phyloP scores from a whole-genome alignment of 2,797 vertebrate genomes.

The Erpetoichthys calabaricus region DNA sequence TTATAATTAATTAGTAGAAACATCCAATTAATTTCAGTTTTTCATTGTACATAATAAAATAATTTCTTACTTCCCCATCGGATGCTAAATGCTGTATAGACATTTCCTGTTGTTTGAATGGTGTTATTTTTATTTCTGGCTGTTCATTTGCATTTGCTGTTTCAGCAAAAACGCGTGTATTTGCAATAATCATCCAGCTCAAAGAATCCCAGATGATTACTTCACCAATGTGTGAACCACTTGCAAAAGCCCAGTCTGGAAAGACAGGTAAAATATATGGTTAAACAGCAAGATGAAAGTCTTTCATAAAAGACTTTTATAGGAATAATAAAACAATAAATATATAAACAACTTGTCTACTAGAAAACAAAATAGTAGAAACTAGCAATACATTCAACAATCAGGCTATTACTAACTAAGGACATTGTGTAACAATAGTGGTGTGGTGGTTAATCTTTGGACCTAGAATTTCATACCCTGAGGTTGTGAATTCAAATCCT shows the following conservation, averaged over 20 bases:
- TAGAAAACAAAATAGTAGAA: no score
- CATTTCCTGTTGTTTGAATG: conserved; percentile 67
- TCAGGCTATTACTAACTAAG: no score
- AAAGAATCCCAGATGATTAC: conserved; percentile 77
- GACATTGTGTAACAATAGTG: no score
- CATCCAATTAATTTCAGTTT: no score
- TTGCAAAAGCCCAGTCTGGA: conserved; percentile 68
- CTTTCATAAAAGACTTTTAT: not conserved
- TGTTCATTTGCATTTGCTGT: conserved; percentile 49
- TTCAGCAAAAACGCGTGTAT: conserved; percentile 73
- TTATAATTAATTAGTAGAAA: no score
- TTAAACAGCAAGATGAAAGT: not conserved
- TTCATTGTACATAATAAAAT: not conserved
- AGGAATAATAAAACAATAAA: not conserved
- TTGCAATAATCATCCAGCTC: conserved; percentile 67
- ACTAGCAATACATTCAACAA: no score
- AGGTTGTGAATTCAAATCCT: no score
- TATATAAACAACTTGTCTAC: not conserved
- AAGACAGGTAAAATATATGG: not conserved
- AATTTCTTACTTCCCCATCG: conserved; percentile 65
- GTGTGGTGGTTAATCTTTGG: no score
- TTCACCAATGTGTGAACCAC: conserved; percentile 79
- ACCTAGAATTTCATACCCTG: no score
- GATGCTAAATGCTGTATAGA: conserved; percentile 74
- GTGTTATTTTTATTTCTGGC: conserved; percentile 59